Base-by-base conservation (phyloP, 2,888 invertebrate species). In the Alcis repandata region DNA sequence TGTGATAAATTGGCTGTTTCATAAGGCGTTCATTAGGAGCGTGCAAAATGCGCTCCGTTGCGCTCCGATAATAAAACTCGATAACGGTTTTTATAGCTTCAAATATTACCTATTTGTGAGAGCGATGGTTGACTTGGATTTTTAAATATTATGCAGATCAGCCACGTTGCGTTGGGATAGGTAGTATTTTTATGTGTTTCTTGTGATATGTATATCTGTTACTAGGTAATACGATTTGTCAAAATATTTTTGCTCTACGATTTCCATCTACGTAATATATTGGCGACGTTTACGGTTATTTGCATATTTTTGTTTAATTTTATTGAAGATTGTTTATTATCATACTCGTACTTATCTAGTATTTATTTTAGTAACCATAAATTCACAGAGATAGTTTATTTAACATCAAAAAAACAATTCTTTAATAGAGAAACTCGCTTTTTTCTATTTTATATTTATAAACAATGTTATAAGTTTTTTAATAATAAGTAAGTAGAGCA, bases 1-100 rank as follows among this genome's bases (percentile, higher is more conserved):
- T 92, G 91, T 92, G 91, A 92, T 92, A 92, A 92, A 92, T 92
- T 92, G 90, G 89, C 91, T 91, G 90, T 91, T 92, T 93, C 91
- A 92, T 92, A 91, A 85, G 91, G 90, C 92, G 87, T 93, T 93
- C 92, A 93, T 92, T 93, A 93, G 90, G 86, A 87, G 87, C 92
- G 88, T 92, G 91, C 85, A 88, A 82, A 92, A 93, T 91, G 88
- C 90, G 86, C 85, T 92, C 89, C 90, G 92, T 84, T 88, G 88
- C 91, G 89, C 91, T 71, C 86, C 93, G 92, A 92, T 92, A 91
- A 71, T 90, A 84, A 83, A 73, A 62, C 10, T 78, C 84, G 92
- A 92, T 92, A 93, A 91, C 85, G 84, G 73, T 33, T 89, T 92
- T 92, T 92, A 92, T 90, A 88, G 83, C 91, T 86, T 90, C 86